Evolutionary conservation across 1,140 invertebrate genomes (phyloP).

Genomic region (Drosophila ambigua): DNA sequence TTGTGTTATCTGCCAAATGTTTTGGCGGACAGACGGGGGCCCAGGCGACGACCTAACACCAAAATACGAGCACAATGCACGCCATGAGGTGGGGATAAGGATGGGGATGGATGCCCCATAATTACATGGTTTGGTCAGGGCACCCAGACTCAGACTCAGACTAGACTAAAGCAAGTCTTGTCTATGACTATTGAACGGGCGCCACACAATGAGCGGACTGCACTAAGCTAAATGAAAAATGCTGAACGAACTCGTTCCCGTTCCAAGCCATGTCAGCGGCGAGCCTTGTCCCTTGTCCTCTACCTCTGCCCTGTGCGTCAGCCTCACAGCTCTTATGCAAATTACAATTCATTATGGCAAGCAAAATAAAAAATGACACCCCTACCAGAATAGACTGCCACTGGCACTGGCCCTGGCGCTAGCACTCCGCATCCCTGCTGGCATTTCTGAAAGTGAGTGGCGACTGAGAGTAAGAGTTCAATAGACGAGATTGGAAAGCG

Average conservation of each 20-base stretch:
- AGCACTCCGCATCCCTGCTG: constrained; percentile 9
- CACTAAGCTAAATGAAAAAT: constrained; percentile 79
- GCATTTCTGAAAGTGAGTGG: constrained; percentile 13
- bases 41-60: constrained; percentile 49
- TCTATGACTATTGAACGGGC: constrained; percentile 51
- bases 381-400: too few relatives aligned
- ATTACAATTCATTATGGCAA: constrained; percentile 76
- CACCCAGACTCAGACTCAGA: constrained; percentile 12
- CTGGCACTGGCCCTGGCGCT: too few relatives aligned
- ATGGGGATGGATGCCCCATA: constrained; percentile 14
- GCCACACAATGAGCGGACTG: constrained; percentile 61
- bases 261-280: not conserved
- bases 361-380: constrained; percentile 54
- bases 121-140: constrained; percentile 52
- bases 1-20: constrained; percentile 59
- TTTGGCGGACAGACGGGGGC: constrained; percentile 56
- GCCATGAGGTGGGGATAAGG: not conserved
- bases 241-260: constrained; percentile 37
- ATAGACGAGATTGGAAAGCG: constrained; percentile 77
- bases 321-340: constrained; percentile 65
- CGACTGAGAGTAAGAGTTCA: constrained; percentile 45
- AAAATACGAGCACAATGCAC: constrained; percentile 49
- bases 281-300: not conserved
- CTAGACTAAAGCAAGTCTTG: constrained; percentile 36
- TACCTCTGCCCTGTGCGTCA: constrained; percentile 1